These are phyloP conservation scores for Leptopilina boulardi DNA, from an alignment of 1,140 invertebrate species.

Conservation along the genomic window DNA sequence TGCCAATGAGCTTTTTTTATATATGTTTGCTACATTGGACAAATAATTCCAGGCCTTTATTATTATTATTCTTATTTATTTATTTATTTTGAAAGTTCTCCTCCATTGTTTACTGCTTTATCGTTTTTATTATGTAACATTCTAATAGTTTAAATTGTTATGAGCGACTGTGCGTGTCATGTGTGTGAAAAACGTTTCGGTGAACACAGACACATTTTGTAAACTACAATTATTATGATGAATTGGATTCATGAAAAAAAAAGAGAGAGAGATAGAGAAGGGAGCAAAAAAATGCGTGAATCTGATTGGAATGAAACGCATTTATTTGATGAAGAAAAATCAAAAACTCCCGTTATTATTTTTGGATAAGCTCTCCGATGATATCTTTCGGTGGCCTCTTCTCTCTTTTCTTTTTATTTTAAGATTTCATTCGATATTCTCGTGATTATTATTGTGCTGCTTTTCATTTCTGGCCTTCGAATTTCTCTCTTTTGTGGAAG, in stretches of 20 bases:
- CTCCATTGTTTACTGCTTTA: not conserved
- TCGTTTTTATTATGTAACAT: conserved; percentile 4
- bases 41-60: conserved; percentile 15
- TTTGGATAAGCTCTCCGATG: conserved; percentile 32
- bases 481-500: no score
- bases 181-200: conserved; percentile 18
- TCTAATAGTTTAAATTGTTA: conserved; percentile 23
- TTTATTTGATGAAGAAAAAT: not conserved
- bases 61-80: not conserved
- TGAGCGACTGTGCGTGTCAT: conserved; percentile 32
- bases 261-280: no score
- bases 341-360: conserved; percentile 1
- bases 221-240: not conserved
- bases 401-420: not conserved
- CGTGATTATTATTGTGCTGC: no score
- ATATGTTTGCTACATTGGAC: conserved; percentile 53
- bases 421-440: no score
- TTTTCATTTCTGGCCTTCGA: no score
- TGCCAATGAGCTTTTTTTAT: conserved; percentile 51
- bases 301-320: conserved; percentile 20
- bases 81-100: conserved; percentile 34
- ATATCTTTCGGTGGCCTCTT: not conserved
- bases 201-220: conserved; percentile 30
- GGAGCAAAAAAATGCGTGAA: not conserved
- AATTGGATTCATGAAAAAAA: not conserved